Evolutionary conservation across 2,113 vertebrate genomes (phyloP), one percentile per base, ranked within the genome.

Genomic region (human): DNA sequence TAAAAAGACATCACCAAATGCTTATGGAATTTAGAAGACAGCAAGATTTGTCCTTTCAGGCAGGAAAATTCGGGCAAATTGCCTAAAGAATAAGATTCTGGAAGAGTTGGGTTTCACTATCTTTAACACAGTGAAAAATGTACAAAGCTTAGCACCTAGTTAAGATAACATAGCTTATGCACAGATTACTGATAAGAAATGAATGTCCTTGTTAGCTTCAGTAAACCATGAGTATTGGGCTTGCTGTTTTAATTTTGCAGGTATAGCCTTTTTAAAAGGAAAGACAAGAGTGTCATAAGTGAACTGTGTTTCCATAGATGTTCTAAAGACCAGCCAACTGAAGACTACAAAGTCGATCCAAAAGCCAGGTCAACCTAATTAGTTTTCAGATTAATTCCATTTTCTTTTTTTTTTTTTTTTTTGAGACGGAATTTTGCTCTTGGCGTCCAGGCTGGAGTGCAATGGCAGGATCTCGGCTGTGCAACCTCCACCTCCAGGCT

Each of bases 1-100:
- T 76, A 96, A 85, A 64, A 94, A 79, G 61, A 92, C 43, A 92
- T 92, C 16, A 83, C 61, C 57, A 80, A 91, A 93, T 43, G 55
- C 17, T 85, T 68, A 85, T 38, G n/a, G 59, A 73, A 92, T 85
- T 82, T 72, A 72, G 35, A 81, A 30, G 27, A 89, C 23, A 94
- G 22, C 22, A 81, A 90, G 73, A 68, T 79, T 80, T 94, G 59
- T 89, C 61, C 27, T 90, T 87, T 90, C 83, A 83, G 75, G 2
- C 32, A 92, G 18, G 16, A 25, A 50, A 57, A 93, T 78, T 20
- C 90, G n/a, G 76, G 25, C 8, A 92, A 40, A 57, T 50, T 94
- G 35, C 40, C 61, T 88, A 70, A 75, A 92, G 50, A 90, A 32
- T 61, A 94, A 87, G 48, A 84, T 61, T 75, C 89, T 95, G 25